Evolutionary conservation across 2,888 invertebrate species (phyloP).

Genomic region (Pseudococcus longispinus): DNA sequence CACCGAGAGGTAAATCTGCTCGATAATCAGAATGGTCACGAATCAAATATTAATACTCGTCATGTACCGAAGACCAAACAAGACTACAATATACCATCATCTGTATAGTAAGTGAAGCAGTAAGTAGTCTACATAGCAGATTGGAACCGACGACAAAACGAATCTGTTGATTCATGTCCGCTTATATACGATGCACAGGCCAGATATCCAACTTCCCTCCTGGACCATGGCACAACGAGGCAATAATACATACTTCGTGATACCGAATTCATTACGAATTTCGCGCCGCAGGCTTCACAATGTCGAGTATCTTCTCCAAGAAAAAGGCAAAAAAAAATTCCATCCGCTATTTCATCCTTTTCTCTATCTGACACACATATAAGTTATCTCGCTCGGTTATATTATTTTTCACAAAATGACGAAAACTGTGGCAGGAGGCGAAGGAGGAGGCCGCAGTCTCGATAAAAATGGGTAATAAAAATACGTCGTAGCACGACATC

Average conservation of each 20-base stretch:
- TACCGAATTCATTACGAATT: constrained; percentile 13
- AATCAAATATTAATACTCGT: constrained; percentile 33
- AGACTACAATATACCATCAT: background rate
- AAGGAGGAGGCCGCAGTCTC: background rate
- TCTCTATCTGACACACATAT: background rate
- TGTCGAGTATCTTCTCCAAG: background rate
- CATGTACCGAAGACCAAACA: background rate
- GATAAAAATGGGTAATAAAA: constrained; percentile 27
- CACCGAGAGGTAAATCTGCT: background rate
- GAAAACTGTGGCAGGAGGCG: background rate
- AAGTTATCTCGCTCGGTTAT: background rate
- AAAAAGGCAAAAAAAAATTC: background rate
- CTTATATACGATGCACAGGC: background rate
- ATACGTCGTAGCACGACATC: background rate
- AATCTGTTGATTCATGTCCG: constrained; percentile 19
- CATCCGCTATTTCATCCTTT: background rate
- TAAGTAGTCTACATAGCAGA: background rate
- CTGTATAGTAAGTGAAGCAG: background rate
- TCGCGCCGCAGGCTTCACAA: background rate
- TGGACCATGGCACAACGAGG: background rate
- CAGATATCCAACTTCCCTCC: background rate
- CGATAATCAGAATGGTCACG: constrained; percentile 15
- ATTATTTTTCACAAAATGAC: background rate
- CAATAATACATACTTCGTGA: background rate
- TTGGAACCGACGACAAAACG: background rate